A percentile compares a stretch with the other conserved stretches of the same genome.
phyloP scores from a whole-genome alignment of 2,888 invertebrate species.

The Stenolophus ochropezus region DNA sequence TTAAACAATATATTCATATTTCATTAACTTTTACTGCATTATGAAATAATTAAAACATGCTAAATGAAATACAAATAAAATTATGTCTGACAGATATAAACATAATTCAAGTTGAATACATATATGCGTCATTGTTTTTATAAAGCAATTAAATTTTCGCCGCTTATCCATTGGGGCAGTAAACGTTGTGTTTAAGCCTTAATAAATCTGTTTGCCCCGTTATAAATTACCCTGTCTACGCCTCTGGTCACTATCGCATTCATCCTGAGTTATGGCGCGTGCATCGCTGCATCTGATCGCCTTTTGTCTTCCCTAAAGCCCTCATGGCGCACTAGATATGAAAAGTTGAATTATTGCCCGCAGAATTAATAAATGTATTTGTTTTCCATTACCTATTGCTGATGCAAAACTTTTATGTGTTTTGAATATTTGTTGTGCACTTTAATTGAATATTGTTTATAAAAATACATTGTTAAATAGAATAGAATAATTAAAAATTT shows the following conservation, averaged over 20 bases:
- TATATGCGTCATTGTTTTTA: not conserved
- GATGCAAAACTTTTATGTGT: not conserved
- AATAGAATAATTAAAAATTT: not conserved
- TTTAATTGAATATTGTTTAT: not conserved
- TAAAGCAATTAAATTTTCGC: not conserved
- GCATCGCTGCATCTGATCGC: constrained; percentile 34
- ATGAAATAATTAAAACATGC: too few relatives aligned
- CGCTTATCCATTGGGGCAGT: constrained; percentile 6
- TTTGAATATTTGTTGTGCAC: not conserved
- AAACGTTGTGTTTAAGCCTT: constrained; percentile 33
- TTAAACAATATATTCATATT: too few relatives aligned
- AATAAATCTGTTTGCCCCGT: constrained; percentile 25
- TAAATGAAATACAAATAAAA: too few relatives aligned
- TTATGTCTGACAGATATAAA: too few relatives aligned
- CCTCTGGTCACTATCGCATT: constrained; percentile 29
- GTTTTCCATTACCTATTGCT: not conserved
- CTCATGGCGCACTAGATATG: not conserved
- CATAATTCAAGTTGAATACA: too few relatives aligned
- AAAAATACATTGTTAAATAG: not conserved
- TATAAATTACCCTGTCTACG: constrained; percentile 40
- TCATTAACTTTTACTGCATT: too few relatives aligned
- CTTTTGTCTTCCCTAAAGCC: constrained; percentile 8
- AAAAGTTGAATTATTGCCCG: not conserved
- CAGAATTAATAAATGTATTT: not conserved
- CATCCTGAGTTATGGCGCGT: constrained; percentile 42